Evolutionary conservation across 2,113 vertebrate species (phyloP).

Genomic region (Shinisaurus crocodilurus): DNA sequence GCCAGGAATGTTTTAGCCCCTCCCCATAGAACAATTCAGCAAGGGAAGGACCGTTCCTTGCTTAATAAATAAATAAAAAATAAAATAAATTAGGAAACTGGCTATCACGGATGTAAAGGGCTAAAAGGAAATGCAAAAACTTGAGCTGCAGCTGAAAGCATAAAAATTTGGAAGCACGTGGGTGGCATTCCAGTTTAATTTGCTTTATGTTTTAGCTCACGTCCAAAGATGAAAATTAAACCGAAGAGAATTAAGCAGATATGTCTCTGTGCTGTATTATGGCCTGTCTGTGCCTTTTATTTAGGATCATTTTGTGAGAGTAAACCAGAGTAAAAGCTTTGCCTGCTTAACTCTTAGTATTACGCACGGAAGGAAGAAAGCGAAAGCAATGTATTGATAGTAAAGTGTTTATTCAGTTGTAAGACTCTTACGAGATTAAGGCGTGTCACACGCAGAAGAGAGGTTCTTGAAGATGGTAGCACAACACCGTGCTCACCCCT

Average conservation of each 20-base stretch:
- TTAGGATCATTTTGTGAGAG: neutral
- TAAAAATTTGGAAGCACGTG: neutral
- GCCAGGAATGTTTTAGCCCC: neutral
- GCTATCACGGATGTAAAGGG: neutral
- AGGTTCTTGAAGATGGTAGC: too few species aligned
- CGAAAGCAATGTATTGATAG: too few species aligned
- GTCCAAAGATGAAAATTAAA: neutral
- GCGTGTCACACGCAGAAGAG: too few species aligned
- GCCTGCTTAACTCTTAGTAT: too few species aligned
- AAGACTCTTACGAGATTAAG: too few species aligned
- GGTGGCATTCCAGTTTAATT: neutral
- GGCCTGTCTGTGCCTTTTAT: neutral
- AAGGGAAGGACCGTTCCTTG: neutral
- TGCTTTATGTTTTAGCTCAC: neutral
- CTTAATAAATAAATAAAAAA: too few species aligned
- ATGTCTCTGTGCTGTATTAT: neutral
- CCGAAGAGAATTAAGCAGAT: neutral
- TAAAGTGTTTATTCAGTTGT: too few species aligned
- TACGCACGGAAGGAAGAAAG: too few species aligned
- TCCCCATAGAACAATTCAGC: neutral
- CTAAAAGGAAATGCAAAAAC: slow-evolving; percentile 36
- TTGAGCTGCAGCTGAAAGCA: slow-evolving; percentile 16
- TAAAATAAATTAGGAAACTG: neutral
- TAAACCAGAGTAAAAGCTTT: too few species aligned
- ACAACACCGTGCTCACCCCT: too few species aligned